These are phyloP conservation scores for Halocynthia roretzi DNA, from an alignment of 23 tunicate genomes.

Conservation along the genomic window DNA sequence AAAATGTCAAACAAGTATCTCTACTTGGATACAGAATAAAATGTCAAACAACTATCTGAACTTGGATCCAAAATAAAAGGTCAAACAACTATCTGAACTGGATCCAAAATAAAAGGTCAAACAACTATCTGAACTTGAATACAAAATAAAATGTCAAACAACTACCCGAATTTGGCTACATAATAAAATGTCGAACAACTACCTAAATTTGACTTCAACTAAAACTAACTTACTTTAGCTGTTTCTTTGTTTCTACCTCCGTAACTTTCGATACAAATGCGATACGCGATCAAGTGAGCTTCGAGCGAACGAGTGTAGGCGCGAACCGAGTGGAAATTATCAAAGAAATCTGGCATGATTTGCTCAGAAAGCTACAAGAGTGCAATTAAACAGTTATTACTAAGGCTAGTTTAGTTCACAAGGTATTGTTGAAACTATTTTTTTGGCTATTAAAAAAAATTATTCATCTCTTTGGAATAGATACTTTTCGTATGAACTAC, in stretches of 20 bases:
- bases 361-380: conserved; percentile 29
- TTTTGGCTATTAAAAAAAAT: too few species aligned
- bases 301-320: conserved; percentile 52
- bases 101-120: too few species aligned
- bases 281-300: conserved; percentile 26
- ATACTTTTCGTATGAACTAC: neutral
- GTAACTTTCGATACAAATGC: conserved; percentile 6
- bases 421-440: too few species aligned
- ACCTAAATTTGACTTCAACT: neutral
- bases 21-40: too few species aligned
- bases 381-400: neutral
- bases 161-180: neutral
- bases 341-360: conserved; percentile 32
- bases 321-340: conserved; percentile 35
- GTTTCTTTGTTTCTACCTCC: conserved; percentile 37
- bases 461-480: conserved; percentile 10
- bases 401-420: too few species aligned
- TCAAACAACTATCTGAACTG: too few species aligned
- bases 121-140: too few species aligned
- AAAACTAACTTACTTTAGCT: conserved; percentile 16
- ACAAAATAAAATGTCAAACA: too few species aligned
- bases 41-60: neutral
- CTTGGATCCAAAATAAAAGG: neutral
- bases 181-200: neutral
- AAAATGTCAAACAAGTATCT: too few species aligned